Evolutionary conservation across 2,888 invertebrate genomes (phyloP), one percentile per base, ranked within the genome.

Genomic region (Lochmaea capreae): DNA sequence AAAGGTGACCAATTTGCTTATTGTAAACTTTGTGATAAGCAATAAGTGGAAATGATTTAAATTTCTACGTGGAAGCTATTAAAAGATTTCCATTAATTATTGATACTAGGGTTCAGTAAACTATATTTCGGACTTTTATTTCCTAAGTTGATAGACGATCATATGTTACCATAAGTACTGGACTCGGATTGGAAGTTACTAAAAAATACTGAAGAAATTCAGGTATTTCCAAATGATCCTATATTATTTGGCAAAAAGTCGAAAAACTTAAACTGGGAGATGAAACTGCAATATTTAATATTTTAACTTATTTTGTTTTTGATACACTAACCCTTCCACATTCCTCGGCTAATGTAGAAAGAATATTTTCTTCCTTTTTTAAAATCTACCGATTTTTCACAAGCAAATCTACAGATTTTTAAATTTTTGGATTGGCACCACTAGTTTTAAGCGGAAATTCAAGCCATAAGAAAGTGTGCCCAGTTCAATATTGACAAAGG

Each of bases 71-170:
- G 58, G 58, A 67, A 59, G 59, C 22, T 18, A 43, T 59, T 59
- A 39, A 42, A 67, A 67, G 58, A 67, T 67, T 67, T 59, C 22
- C 59, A 54, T 58, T 67, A 39, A 67, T 67, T 67, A 49, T 67
- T 22, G 46, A 67, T 43, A 14, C 67, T 16, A 52, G 46, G 62
- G 69, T 52, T 22, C 16, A 39, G 26, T 52, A 49, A 49, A 33
- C 22, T 52, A 54, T 26, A 26, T 66, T 22, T 16, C 52, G 26
- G 46, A 65, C 52, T 65, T 52, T 52, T 66, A 39, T 39, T 66
- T 52, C 11, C 57, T 12, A 52, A 49, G 14, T 33, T 52, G 46
- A 9, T 39, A 33, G n/a, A 66, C n/a, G 33, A 66, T 52, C 22
- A 49, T 65, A 65, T 57, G n/a, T 52, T 12, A 52, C 11, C n/a